Evolutionary conservation across 2,888 invertebrate genomes (phyloP), one percentile per base, ranked within the genome.

Genomic region (Phorcus lineatus): DNA sequence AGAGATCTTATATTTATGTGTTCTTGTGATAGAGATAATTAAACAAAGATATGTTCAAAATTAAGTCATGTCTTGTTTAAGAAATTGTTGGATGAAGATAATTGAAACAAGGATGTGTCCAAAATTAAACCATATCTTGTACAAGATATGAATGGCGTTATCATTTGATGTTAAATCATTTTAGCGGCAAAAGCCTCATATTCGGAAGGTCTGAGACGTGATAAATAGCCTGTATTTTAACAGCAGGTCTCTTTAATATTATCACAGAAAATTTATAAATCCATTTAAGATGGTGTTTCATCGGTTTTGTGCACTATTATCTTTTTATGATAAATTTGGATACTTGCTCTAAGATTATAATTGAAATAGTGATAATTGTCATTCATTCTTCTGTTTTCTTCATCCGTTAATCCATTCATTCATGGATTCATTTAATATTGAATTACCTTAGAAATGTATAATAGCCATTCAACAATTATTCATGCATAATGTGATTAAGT

Each of bases 11-110:
- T 47, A 13, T 47, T 11, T 47, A 47, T 47, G 47, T 47, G 13
- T 47, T 47, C 13, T 47, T 47, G 47, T 47, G 47, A 47, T 47
- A 47, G 13, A 62, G 62, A 62, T 62, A 62, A 62, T 62, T 24
- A 62, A 62, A 62, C 62, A 62, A 62, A 62, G 62, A 62, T 62
- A 28, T 28, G 62, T 62, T 62, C 28, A 62, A 28, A 62, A 62
- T 62, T 13, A 62, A 24, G 24, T 62, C 24, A 24, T 62, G 28
- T 62, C 62, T 17, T 2, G 16, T 17, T 31, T 24, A 6, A 62
- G 13, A 62, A 24, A 28, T 24, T 13, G 28, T 31, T 16, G 62
- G 24, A 11, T 47, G 13, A 13, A 24, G 62, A 62, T 62, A 62
- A 62, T 24, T 62, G 28, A 24, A 62, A 62, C 62, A 24, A 17